Conservation (phyloP, 2,797 vertebrate species). For the Coccyzus lansbergi region DNA sequence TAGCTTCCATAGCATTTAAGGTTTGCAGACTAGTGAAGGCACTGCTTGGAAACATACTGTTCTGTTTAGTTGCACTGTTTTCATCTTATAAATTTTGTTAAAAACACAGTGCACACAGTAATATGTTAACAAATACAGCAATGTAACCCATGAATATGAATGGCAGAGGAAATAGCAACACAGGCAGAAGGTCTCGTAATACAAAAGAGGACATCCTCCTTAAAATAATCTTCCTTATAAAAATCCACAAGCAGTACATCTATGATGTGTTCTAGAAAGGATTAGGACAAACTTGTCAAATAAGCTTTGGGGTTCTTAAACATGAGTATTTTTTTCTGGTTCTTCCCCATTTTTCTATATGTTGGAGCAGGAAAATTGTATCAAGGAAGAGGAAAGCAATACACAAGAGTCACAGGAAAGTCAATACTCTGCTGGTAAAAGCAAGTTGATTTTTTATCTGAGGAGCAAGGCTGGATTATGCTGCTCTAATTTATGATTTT, state of each 20-base stretch:
- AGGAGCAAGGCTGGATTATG: background rate
- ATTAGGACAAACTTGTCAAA: constrained; percentile 4
- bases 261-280: background rate
- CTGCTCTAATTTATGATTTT: background rate
- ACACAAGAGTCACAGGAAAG: background rate
- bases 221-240: background rate
- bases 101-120: background rate
- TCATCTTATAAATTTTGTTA: background rate
- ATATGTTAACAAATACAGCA: background rate
- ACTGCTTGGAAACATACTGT: background rate
- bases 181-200: background rate
- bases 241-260: background rate
- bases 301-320: background rate
- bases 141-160: background rate
- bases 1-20: background rate
- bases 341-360: background rate
- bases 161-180: background rate
- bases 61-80: background rate
- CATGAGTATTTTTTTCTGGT: background rate
- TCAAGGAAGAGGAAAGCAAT: background rate
- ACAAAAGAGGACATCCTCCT: background rate
- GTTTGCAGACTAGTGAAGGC: background rate
- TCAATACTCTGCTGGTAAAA: background rate
- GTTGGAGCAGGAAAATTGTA: background rate
- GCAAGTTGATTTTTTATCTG: background rate